These are phyloP conservation scores for Oceanodroma leucorhoa DNA, from an alignment of 2,797 vertebrate species.

Conservation along the genomic window DNA sequence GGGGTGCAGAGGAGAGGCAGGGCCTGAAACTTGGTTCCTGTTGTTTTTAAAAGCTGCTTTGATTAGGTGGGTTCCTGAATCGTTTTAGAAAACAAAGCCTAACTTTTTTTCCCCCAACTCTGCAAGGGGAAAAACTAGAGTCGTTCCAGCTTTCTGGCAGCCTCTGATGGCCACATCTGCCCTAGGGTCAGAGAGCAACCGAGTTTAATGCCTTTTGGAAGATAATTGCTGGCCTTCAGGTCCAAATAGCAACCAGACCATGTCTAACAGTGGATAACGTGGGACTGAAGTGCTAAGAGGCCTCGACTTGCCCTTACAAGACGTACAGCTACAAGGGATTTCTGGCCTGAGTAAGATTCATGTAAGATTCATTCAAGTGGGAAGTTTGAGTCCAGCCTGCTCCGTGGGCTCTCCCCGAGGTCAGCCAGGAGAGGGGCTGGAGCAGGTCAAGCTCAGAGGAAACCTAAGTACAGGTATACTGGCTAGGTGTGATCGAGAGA, in stretches of 20 bases:
- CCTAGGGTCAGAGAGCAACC: background rate
- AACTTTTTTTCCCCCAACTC: rapidly evolving
- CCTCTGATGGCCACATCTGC: background rate
- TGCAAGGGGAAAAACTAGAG: background rate
- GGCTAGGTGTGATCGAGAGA: background rate
- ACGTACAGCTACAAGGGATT: background rate
- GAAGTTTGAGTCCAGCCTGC: background rate
- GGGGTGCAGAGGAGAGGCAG: background rate
- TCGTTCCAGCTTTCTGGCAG: background rate
- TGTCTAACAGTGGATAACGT: rapidly evolving
- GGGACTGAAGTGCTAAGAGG: background rate
- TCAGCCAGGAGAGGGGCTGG: background rate
- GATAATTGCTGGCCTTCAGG: background rate
- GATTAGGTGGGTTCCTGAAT: background rate
- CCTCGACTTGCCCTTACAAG: background rate
- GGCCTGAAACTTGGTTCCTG: background rate
- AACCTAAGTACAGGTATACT: rapidly evolving
- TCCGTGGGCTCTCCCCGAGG: rapidly evolving
- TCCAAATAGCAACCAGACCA: background rate
- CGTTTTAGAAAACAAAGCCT: background rate
- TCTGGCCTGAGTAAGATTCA: background rate
- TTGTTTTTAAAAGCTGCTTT: constrained; percentile 7
- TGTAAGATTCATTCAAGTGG: no score
- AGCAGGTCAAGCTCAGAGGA: background rate
- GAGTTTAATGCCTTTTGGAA: background rate